A percentile compares a stretch with the other conserved stretches of the same genome.
Conservation (phyloP, 2,888 invertebrate genomes). For the Hipparchia sbordonii region DNA sequence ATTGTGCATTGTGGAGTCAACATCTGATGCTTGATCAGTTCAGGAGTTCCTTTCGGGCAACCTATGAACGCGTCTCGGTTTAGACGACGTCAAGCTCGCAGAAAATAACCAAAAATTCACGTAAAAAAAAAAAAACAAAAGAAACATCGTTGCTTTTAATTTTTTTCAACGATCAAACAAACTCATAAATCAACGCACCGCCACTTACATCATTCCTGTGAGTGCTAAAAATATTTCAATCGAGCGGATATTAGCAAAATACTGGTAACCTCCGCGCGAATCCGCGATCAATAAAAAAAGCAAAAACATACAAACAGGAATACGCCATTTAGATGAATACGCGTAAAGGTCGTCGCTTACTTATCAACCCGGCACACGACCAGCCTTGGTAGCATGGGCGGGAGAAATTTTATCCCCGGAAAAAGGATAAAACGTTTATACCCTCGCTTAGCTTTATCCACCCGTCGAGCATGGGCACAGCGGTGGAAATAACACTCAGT, state of each 20-base stretch:
- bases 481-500: too few relatives aligned
- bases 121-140: background rate
- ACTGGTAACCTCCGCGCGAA: background rate
- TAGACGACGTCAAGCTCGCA: background rate
- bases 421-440: too few relatives aligned
- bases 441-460: too few relatives aligned
- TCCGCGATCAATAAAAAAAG: conserved; percentile 1
- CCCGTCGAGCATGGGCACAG: too few relatives aligned
- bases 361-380: too few relatives aligned
- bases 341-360: background rate
- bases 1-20: too few relatives aligned
- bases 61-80: too few relatives aligned
- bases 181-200: background rate
- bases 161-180: background rate
- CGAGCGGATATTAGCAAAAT: conserved; percentile 10
- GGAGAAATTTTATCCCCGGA: too few relatives aligned
- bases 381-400: too few relatives aligned
- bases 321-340: background rate
- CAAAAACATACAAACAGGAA: conserved; percentile 9
- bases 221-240: background rate
- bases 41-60: too few relatives aligned
- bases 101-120: background rate
- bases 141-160: background rate
- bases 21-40: too few relatives aligned
- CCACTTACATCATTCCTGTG: background rate